Conservation (phyloP, 2,888 invertebrate genomes). For the Mythimna lalbum region DNA sequence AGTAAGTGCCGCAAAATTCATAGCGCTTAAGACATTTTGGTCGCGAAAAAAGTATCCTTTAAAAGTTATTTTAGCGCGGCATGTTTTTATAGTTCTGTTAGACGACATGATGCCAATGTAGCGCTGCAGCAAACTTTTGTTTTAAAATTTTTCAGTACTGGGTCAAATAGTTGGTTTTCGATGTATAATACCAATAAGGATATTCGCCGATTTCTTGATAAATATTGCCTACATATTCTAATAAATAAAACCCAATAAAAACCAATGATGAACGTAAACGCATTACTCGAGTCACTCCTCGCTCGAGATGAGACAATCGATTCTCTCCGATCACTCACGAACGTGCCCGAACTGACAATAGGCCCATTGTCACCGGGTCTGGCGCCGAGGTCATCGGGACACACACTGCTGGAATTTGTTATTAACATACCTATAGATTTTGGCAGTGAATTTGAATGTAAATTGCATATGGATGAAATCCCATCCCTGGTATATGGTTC, state of each 20-base stretch:
- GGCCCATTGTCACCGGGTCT: conserved; percentile 24
- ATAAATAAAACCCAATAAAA: conserved; percentile 4
- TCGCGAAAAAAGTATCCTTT: too few relatives aligned
- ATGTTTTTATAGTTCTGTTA: too few relatives aligned
- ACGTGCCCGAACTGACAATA: conserved; percentile 36
- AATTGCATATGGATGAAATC: conserved; percentile 25
- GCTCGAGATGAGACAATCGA: conserved; percentile 18
- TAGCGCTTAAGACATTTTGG: too few relatives aligned
- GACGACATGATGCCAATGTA: too few relatives aligned
- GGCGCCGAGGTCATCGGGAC: conserved; percentile 25
- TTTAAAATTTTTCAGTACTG: too few relatives aligned
- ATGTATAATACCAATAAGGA: too few relatives aligned
- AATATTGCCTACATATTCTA: neutral
- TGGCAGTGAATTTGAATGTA: conserved; percentile 33
- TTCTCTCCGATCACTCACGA: conserved; percentile 24
- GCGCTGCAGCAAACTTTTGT: too few relatives aligned
- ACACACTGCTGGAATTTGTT: conserved; percentile 47
- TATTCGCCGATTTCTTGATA: too few relatives aligned
- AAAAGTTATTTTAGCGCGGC: too few relatives aligned
- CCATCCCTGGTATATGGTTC: neutral
- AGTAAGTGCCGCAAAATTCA: too few relatives aligned
- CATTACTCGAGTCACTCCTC: conserved; percentile 18
- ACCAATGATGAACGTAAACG: conserved; percentile 15
- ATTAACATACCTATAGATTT: conserved; percentile 52
- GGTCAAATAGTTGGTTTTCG: too few relatives aligned